These are phyloP conservation scores for Carassius gibelio DNA, from an alignment of 2,113 vertebrate genomes.

Conservation along the genomic window DNA sequence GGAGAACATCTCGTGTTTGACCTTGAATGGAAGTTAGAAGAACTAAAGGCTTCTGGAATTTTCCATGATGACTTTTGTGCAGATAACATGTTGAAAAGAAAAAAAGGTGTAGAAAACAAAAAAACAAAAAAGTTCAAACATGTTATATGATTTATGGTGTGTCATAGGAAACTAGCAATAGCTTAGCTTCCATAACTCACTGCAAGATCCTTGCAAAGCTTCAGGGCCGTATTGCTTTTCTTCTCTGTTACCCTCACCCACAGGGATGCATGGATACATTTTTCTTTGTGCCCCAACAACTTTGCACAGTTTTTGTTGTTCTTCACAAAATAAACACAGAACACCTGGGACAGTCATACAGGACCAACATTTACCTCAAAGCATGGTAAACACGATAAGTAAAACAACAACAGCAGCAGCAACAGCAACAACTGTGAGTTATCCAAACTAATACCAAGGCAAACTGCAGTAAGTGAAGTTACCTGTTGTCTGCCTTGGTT, in stretches of 20 bases:
- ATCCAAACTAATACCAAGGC: too few species aligned
- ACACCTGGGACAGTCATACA: conserved; percentile 1
- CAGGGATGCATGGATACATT: conserved; percentile 50
- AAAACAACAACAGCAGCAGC: neutral
- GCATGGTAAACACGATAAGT: neutral
- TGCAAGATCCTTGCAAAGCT: conserved; percentile 47
- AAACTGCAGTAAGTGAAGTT: too few species aligned
- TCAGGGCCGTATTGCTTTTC: conserved; percentile 59
- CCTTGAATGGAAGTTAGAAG: conserved; percentile 5
- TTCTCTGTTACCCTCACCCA: conserved; percentile 50
- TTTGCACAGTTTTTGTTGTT: conserved; percentile 26
- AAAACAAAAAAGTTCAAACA: conserved; percentile 48
- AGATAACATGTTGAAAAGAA: neutral
- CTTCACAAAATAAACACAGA: conserved; percentile 23
- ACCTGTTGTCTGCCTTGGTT: too few species aligned
- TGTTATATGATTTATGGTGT: conserved; percentile 51
- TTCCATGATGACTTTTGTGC: conserved; percentile 5
- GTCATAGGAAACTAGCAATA: conserved; percentile 52
- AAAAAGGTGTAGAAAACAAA: conserved; percentile 13
- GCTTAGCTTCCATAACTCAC: conserved; percentile 61
- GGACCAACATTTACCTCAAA: neutral
- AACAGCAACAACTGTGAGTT: neutral
- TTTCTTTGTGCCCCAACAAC: conserved; percentile 23
- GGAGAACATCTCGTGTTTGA: neutral
- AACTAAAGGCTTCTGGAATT: neutral